Evolutionary conservation across 2,797 vertebrate genomes (phyloP), one percentile per base, ranked within the genome.

Genomic region (Ispidina picta): DNA sequence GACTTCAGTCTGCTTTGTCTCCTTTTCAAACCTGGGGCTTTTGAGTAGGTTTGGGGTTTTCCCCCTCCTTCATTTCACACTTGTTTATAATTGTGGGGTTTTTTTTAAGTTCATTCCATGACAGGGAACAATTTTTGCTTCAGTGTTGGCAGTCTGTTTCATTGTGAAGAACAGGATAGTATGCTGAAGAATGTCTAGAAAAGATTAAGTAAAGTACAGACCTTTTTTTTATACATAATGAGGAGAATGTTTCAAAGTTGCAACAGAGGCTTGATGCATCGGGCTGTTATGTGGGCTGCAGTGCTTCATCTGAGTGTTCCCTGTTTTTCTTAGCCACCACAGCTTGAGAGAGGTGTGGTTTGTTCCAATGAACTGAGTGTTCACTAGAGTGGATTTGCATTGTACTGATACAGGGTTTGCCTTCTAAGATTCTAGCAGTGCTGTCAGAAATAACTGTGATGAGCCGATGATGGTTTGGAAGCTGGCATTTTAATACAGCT

Each of bases 171-270:
- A 64, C 83, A 74, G 91, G 77, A 73, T 5, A 0, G 12, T 82
- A 43, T 23, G 9, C 85, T 89, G 68, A 96, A 76, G 88, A 96
- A 94, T 91, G 78, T 76, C 90, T 92, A 84, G 55, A 87, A 92
- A 69, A 86, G 20, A 72, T 75, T 88, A 86, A 91, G 56, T 52
- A 63, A 66, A 17, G 49, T 48, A 68, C 85, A 77, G 80, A 76
- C 37, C 21, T n/a, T 64, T 39, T 77, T 83, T 49, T 49, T 15
- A 71, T 44, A 52, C 31, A 31, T 49, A 33, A 78, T 55, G 59
- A 81, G 92, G 71, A 43, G 69, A 73, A 66, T 83, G 64, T 80
- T 89, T 91, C 87, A 86, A 83, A 51, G 39, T 35, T 84, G 72
- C 14, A 33, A 75, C 37, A 93, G 75, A 78, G 14, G 22, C 62